A percentile compares a stretch with the other conserved stretches of the same genome.
phyloP scores from a whole-genome alignment of 2,888 invertebrate genomes.

The Drosophila testacea region DNA sequence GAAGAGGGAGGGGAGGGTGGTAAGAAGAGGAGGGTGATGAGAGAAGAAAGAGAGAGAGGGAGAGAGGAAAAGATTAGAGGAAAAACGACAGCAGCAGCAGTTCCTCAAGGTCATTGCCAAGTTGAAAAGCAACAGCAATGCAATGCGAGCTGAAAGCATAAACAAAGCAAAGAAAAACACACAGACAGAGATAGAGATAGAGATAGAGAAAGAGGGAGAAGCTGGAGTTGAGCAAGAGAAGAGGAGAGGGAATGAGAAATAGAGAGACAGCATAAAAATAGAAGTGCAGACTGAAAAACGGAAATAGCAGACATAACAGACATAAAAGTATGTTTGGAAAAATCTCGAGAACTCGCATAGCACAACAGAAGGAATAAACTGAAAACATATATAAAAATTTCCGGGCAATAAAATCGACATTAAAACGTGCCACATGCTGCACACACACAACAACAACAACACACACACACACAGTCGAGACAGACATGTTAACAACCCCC shows the following conservation, averaged over 20 bases:
- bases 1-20: neutral
- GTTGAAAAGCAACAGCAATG: slow-evolving; percentile 28
- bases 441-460: slow-evolving; percentile 8
- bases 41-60: neutral
- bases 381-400: slow-evolving; percentile 38
- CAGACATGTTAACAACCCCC: slow-evolving; percentile 48
- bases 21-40: neutral
- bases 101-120: slow-evolving; percentile 72
- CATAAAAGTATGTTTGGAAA: slow-evolving; percentile 26
- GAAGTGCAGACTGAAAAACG: slow-evolving; percentile 48
- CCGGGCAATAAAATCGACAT: slow-evolving; percentile 50
- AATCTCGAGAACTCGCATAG: slow-evolving; percentile 34
- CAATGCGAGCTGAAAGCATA: slow-evolving; percentile 17
- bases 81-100: slow-evolving; percentile 22
- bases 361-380: slow-evolving; percentile 18
- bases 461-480: slow-evolving; percentile 1
- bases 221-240: slow-evolving; percentile 1
- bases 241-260: slow-evolving; percentile 8
- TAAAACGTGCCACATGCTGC: slow-evolving; percentile 63
- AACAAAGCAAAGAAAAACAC: slow-evolving; percentile 4
- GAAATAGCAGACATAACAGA: slow-evolving; percentile 20
- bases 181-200: neutral
- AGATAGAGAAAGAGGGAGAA: neutral
- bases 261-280: slow-evolving; percentile 30
- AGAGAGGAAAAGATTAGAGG: neutral